Evolutionary conservation across 2,113 vertebrate genomes (phyloP), one percentile per base, ranked within the genome.

Genomic region (Delphinapterus leucas): DNA sequence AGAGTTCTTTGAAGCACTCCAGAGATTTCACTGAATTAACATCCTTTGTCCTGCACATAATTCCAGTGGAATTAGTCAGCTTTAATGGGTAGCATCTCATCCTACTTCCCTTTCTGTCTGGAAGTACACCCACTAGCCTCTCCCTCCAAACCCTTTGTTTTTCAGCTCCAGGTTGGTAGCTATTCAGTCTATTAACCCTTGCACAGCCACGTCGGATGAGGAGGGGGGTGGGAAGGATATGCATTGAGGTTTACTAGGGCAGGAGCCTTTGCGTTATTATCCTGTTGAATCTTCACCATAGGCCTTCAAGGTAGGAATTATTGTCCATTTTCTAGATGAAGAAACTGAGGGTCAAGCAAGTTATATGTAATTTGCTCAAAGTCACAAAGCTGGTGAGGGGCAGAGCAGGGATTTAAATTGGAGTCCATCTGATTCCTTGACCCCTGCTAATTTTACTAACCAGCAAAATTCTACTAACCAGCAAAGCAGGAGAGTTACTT

Each of bases 81-180:
- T 97, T 97, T 98, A 65, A 96, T 97, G 88, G 93, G 80, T n/a
- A 96, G 92, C 73, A 97, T 96, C 97, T 96, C 98, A 93, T 96
- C 97, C 95, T 49, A 68, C 93, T 94, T 96, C 96, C 97, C 85
- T 98, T 98, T 98, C 95, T 98, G 96, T 97, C 88, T 98, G 97
- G 89, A 95, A 90, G 95, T 86, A 97, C 97, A 92, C 97, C 96
- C 98, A 94, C 92, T 82, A 95, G 97, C 85, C 96, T 97, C 92
- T 96, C 89, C 79, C 49, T 96, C 90, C 94, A 92, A 84, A 67
- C 6, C 9, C 71, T 77, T 84, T 33, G 41, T 61, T 74, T 97
- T 96, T 18, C 89, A 97, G 98, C 96, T 98, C 73, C 47, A 11
- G 47, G 31, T 65, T 65, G 21, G 53, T 73, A 89, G 83, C 91